Conservation (phyloP, 1,140 invertebrate species). For the Diabrotica virgifera region DNA sequence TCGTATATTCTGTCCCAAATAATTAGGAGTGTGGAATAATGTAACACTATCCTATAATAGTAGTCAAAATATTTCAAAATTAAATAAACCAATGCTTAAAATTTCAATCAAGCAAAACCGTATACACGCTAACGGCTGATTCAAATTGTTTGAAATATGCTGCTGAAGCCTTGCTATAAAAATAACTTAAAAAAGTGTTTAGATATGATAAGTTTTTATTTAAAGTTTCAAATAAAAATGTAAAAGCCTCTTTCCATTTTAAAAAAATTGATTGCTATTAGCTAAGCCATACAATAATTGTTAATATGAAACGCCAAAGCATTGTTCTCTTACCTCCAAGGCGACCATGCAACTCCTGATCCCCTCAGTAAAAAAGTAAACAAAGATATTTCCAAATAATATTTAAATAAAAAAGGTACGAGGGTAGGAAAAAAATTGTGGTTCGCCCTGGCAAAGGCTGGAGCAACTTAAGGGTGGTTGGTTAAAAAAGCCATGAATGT, state of each 20-base stretch:
- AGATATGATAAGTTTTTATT: neutral
- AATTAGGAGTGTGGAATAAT: too few relatives aligned
- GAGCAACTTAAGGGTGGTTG: conserved; percentile 32
- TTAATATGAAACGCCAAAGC: neutral
- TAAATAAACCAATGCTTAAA: too few relatives aligned
- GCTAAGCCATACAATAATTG: too few relatives aligned
- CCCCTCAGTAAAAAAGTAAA: conserved; percentile 26
- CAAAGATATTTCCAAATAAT: conserved; percentile 20
- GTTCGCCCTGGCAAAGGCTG: conserved; percentile 50
- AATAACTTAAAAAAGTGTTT: neutral
- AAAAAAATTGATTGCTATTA: neutral
- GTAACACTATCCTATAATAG: too few relatives aligned
- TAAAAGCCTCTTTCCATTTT: neutral
- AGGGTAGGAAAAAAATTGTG: conserved; percentile 37
- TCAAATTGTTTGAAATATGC: too few relatives aligned
- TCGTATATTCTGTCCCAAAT: too few relatives aligned
- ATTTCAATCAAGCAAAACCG: too few relatives aligned
- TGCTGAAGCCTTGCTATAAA: too few relatives aligned
- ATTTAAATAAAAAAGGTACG: neutral
- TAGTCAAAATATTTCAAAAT: too few relatives aligned
- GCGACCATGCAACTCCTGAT: conserved; percentile 30
- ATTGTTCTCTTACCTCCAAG: conserved; percentile 40
- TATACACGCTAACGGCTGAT: too few relatives aligned
- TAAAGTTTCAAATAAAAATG: neutral
- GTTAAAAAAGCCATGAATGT: conserved; percentile 35